Conservation (phyloP, 1,140 invertebrate species). For the Sarcophaga peregrina region DNA sequence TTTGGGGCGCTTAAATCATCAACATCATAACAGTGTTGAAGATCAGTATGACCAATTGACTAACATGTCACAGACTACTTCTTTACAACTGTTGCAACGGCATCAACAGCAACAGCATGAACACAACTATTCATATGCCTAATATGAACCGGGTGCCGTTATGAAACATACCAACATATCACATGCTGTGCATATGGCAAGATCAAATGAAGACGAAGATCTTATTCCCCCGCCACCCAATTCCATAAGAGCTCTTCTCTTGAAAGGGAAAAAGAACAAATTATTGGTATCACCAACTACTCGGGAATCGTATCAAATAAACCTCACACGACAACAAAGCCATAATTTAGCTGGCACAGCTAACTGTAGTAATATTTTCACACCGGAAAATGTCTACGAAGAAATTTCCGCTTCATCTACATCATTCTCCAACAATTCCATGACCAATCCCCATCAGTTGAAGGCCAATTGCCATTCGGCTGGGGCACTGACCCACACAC, state of each 20-base stretch:
- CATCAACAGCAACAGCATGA: slow-evolving; percentile 46
- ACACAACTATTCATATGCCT: slow-evolving; percentile 78
- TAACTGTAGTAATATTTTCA: slow-evolving; percentile 70
- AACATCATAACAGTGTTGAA: not conserved
- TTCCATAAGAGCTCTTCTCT: slow-evolving; percentile 63
- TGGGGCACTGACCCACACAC: slow-evolving; percentile 70
- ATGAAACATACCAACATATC: slow-evolving; percentile 72
- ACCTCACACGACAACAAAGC: slow-evolving; percentile 68
- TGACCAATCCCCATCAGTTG: slow-evolving; percentile 49
- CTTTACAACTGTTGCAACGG: slow-evolving; percentile 44
- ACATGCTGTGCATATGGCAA: slow-evolving; percentile 69
- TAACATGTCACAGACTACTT: slow-evolving; percentile 48
- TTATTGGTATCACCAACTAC: slow-evolving; percentile 55
- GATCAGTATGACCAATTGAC: slow-evolving; percentile 44
- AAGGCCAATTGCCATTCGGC: slow-evolving; percentile 56
- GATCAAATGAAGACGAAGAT: slow-evolving; percentile 66
- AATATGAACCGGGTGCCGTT: slow-evolving; percentile 75
- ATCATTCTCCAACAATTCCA: slow-evolving; percentile 35
- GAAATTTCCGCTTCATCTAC: slow-evolving; percentile 73
- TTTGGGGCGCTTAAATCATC: slow-evolving; percentile 47
- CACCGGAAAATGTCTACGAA: no score
- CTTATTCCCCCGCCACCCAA: slow-evolving; percentile 65
- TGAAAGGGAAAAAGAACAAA: slow-evolving; percentile 63
- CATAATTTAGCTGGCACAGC: not conserved
- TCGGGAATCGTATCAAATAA: slow-evolving; percentile 57